A percentile compares a stretch with the other conserved stretches of the same genome.
Conservation (phyloP, 2,797 vertebrate genomes). For the Cottoperca gobio region DNA sequence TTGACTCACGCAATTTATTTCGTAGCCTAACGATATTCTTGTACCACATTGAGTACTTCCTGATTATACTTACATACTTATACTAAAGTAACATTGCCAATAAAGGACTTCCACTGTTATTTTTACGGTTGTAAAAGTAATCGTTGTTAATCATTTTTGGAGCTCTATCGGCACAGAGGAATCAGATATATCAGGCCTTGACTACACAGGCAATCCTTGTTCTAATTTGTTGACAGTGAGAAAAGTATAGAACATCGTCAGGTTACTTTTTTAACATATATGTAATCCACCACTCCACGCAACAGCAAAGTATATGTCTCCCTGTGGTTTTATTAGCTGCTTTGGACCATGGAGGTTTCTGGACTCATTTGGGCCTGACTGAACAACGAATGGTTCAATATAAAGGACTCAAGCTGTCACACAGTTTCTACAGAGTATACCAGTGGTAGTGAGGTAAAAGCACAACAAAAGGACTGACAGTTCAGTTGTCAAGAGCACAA, state of each 20-base stretch:
- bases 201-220: neutral
- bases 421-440: conserved; percentile 2
- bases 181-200: neutral
- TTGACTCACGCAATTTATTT: neutral
- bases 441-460: conserved; percentile 1
- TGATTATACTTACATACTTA: neutral
- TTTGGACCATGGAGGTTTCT: neutral
- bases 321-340: neutral
- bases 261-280: neutral
- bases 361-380: neutral
- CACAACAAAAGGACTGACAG: neutral
- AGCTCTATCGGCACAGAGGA: neutral
- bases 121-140: no score
- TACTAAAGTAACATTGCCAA: neutral
- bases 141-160: neutral
- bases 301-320: neutral
- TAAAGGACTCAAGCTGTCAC: neutral
- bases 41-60: neutral
- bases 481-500: conserved; percentile 1
- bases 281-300: neutral
- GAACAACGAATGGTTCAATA: neutral
- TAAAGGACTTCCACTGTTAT: neutral
- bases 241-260: neutral
- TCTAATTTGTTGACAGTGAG: neutral
- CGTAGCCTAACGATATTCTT: neutral